Evolutionary conservation across 2,113 vertebrate genomes (phyloP), one percentile per base, ranked within the genome.

Genomic region (Boulengeromyrus knoepffleri): DNA sequence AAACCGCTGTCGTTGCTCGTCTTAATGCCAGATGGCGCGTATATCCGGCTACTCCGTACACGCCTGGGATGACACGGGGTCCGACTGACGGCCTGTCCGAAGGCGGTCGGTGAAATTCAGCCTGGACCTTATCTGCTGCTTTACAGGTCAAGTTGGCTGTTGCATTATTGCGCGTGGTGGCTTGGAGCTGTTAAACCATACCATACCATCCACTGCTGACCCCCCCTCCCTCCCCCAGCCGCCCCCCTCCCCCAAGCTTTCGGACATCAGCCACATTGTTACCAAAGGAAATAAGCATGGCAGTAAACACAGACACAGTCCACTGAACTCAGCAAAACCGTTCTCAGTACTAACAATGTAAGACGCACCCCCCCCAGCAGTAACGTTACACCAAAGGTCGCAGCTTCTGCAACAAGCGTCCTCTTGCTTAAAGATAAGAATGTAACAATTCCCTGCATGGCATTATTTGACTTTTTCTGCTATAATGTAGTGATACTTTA

Each of bases 81-180:
- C 77, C 8, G 5, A 39, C 13, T 83, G 77, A 45, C 83, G 45
- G 89, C 49, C 21, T 46, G 89, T 21, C 36, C 19, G 36, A 39
- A 47, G 58, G 88, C 49, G 88, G 53, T 49, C 21, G 31, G 27
- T 83, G 24, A 46, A 89, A 85, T 47, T 53, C 52, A 39, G 36
- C 52, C 46, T 56, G 88, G 70, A 52, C 31, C 19, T 21, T 5
- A 74, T 52, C 36, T 46, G 89, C 58, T 85, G 39, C 80, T 47
- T 31, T 24, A 15, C 39, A 62, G 89, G 89, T 89, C 93, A 95
- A 94, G 94, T 95, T 95, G 93, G 94, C 27, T 91, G 93, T 94
- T 94, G 94, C 94, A 93, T 94, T 94, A 93, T 93, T 92, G 93
- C 90, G 77, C 49, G 50, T 88, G 84, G 21, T 42, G 47, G 24